Evolutionary conservation across 2,888 invertebrate species (phyloP).

Genomic region (Heteropelma amictum): DNA sequence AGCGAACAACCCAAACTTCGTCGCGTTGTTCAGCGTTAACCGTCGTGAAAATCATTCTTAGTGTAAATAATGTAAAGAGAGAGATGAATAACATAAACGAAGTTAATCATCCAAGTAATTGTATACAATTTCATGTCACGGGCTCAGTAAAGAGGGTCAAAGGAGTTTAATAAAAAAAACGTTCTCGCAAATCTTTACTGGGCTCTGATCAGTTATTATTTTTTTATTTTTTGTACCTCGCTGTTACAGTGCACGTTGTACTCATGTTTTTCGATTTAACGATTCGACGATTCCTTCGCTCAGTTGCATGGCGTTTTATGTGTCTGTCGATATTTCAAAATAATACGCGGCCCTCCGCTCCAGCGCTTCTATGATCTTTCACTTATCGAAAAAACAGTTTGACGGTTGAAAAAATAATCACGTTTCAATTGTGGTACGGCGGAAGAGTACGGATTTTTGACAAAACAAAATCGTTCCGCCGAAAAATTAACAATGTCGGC

Average conservation of each 20-base stretch:
- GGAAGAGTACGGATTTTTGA: no score
- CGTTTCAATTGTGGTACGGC: no score
- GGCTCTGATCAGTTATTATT: conserved; percentile 56
- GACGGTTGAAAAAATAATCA: no score
- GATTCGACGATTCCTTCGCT: not conserved
- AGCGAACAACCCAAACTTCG: conserved; percentile 41
- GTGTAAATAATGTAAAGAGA: conserved; percentile 76
- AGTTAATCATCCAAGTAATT: conserved; percentile 71
- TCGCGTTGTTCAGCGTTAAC: conserved; percentile 60
- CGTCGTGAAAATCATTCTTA: conserved; percentile 66
- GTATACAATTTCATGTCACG: conserved; percentile 71
- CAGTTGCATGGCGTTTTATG: conserved; percentile 26
- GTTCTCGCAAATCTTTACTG: conserved; percentile 64
- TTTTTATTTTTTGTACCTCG: conserved; percentile 59
- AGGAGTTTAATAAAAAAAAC: conserved; percentile 31
- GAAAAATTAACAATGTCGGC: no score
- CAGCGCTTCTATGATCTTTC: no score
- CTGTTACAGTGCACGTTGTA: conserved; percentile 21
- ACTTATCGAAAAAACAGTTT: not conserved
- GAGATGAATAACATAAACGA: conserved; percentile 71
- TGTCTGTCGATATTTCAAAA: not conserved
- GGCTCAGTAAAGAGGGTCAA: conserved; percentile 61
- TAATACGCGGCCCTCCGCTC: no score
- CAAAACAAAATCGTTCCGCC: no score
- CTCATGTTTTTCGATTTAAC: conserved; percentile 2